Evolutionary conservation across 2,888 invertebrate genomes (phyloP).

Genomic region (Selenia dentaria): DNA sequence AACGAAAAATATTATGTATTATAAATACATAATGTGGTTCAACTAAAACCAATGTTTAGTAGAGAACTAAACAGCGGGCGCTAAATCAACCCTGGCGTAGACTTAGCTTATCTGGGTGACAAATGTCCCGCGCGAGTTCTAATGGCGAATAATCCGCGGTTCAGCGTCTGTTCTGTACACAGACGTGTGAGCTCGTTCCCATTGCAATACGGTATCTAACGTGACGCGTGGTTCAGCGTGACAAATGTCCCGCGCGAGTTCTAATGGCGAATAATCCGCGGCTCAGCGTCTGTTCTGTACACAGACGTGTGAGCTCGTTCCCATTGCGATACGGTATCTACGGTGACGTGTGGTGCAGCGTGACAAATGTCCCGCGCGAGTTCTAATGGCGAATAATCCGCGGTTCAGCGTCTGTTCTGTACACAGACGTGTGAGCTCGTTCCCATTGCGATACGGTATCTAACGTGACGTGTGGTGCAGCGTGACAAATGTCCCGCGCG

Average conservation of each 20-base stretch:
- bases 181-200: constrained; percentile 31
- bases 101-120: constrained; percentile 35
- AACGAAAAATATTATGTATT: too few relatives aligned
- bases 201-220: constrained; percentile 22
- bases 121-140: constrained; percentile 34
- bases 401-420: too few relatives aligned
- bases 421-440: too few relatives aligned
- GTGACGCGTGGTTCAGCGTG: background rate
- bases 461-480: too few relatives aligned
- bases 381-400: too few relatives aligned
- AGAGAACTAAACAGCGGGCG: background rate
- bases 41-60: too few relatives aligned
- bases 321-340: background rate
- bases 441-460: too few relatives aligned
- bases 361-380: constrained; percentile 36
- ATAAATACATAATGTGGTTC: too few relatives aligned
- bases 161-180: constrained; percentile 22
- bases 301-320: background rate
- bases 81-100: background rate
- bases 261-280: constrained; percentile 11
- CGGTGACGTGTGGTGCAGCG: constrained; percentile 2
- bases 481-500: too few relatives aligned
- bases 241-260: background rate
- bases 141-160: constrained; percentile 62
- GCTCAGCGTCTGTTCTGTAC: background rate